Percentiles rank a stretch among this genome's conserved stretches.
phyloP scores from a whole-genome alignment of 2,888 invertebrate species.

The Xestia sexstrigata region DNA sequence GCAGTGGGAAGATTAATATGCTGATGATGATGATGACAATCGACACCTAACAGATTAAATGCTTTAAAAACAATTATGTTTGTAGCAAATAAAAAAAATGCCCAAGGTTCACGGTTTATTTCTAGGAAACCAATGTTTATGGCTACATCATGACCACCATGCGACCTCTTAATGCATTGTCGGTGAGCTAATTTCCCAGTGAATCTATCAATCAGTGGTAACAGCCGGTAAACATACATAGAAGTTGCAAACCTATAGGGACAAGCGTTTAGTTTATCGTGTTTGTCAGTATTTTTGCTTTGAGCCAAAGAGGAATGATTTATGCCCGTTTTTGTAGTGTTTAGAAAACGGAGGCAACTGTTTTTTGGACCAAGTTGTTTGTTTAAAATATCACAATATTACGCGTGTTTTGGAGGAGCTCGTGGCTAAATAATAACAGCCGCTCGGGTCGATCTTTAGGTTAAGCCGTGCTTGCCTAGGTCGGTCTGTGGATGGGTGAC shows the following conservation, averaged over 20 bases:
- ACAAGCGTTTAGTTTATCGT: conserved; percentile 1
- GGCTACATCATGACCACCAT: no score
- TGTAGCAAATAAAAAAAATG: background rate
- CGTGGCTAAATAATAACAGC: no score
- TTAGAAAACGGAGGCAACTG: background rate
- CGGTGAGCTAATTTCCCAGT: conserved; percentile 3
- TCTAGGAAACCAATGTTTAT: background rate
- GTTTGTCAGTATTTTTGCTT: background rate
- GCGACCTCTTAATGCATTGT: background rate
- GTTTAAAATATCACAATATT: background rate
- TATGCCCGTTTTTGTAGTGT: background rate
- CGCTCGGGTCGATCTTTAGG: no score
- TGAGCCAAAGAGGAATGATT: background rate
- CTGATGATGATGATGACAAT: no score
- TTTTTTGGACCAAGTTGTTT: background rate
- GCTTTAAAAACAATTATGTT: background rate
- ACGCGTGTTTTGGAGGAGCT: background rate
- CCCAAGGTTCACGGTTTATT: background rate
- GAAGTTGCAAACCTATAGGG: background rate
- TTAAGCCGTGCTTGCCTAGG: no score
- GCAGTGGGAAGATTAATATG: no score
- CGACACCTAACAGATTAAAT: no score
- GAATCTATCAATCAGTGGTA: conserved; percentile 36
- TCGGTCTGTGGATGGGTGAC: no score
- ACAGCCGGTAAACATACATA: conserved; percentile 17